phyloP scores from a whole-genome alignment of 2,888 invertebrate genomes.

The Diloba caeruleocephala region DNA sequence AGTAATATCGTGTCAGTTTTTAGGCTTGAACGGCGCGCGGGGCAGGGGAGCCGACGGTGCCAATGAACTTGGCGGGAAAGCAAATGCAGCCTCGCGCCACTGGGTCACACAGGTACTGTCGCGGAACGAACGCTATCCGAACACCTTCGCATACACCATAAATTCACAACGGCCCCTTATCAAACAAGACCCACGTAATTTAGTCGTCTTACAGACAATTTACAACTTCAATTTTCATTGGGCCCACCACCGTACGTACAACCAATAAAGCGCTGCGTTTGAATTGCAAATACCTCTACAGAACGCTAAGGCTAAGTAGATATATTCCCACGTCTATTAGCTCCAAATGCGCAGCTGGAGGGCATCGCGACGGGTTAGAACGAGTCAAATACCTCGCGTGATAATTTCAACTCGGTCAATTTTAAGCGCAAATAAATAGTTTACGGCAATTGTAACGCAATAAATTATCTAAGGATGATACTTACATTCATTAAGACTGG shows the following conservation, averaged over 20 bases:
- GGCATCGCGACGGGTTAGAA: constrained; percentile 42
- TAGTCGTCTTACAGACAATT: constrained; percentile 63
- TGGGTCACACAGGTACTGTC: constrained; percentile 79
- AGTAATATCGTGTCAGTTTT: constrained; percentile 78
- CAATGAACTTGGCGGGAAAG: constrained; percentile 86
- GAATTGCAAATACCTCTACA: constrained; percentile 71
- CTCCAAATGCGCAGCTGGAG: constrained; percentile 56
- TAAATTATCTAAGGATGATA: constrained; percentile 70
- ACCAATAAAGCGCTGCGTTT: constrained; percentile 69
- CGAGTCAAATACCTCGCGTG: constrained; percentile 40
- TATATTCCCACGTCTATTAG: constrained; percentile 75
- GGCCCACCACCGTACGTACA: constrained; percentile 55
- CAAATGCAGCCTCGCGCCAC: constrained; percentile 77
- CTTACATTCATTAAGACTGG: constrained; percentile 76
- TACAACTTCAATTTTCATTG: constrained; percentile 70
- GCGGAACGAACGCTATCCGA: constrained; percentile 68
- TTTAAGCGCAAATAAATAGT: constrained; percentile 46
- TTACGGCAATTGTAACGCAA: constrained; percentile 60
- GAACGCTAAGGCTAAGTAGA: constrained; percentile 64
- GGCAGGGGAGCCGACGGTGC: constrained; percentile 65
- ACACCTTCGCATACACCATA: constrained; percentile 66
- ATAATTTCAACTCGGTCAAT: constrained; percentile 45
- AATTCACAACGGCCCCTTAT: constrained; percentile 59
- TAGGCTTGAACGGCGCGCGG: constrained; percentile 67
- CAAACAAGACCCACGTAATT: constrained; percentile 64